Percentiles rank a stretch among this genome's conserved stretches.
phyloP scores from a whole-genome alignment of 2,797 vertebrate species.

The Tenualosa ilisha region DNA sequence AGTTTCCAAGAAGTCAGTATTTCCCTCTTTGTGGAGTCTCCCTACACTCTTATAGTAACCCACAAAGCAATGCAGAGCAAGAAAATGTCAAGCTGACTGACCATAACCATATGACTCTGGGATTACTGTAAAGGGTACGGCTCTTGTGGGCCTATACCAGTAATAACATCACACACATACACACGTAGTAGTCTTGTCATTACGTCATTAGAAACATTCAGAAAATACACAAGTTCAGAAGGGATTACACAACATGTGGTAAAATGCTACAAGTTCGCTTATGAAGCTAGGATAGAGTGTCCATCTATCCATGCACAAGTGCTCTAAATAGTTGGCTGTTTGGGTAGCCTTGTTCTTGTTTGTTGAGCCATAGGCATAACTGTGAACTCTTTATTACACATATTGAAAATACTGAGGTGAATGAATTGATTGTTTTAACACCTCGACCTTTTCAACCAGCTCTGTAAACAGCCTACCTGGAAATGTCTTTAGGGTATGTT shows the following conservation, averaged over 20 bases:
- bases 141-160: conserved; percentile 17
- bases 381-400: not conserved
- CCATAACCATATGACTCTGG: conserved; percentile 19
- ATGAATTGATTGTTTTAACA: not conserved
- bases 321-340: not conserved
- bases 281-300: not conserved
- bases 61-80: conserved; percentile 24
- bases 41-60: conserved; percentile 19
- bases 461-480: not conserved
- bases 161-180: conserved; percentile 22
- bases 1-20: conserved; percentile 15
- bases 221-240: not conserved
- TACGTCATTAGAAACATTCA: not conserved
- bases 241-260: not conserved
- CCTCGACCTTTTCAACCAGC: not conserved
- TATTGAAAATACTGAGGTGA: not conserved
- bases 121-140: conserved; percentile 18
- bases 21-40: conserved; percentile 14
- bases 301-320: not conserved
- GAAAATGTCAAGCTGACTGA: conserved; percentile 21
- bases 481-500: not conserved
- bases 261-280: not conserved
- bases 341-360: not conserved
- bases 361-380: not conserved
- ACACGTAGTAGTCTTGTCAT: not conserved